Evolutionary conservation across 2,797 vertebrate genomes (phyloP).

Genomic region (Moxostoma hubbsi): DNA sequence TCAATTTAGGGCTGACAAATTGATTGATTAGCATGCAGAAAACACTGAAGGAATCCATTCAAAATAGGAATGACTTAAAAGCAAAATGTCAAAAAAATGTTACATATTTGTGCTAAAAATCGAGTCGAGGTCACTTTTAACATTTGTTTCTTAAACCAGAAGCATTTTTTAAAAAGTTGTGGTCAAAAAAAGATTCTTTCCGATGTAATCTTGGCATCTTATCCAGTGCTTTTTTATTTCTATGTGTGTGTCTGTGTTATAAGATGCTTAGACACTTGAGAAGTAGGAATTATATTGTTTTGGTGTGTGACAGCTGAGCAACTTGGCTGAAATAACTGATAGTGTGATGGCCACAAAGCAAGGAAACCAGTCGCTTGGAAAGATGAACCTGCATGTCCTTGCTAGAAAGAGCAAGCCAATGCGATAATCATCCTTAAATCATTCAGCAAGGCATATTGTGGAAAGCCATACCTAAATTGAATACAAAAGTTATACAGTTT

Average conservation of each 20-base stretch:
- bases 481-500: not conserved
- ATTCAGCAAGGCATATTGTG: not conserved
- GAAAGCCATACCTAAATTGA: constrained; percentile 4
- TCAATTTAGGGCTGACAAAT: no score
- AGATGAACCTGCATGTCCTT: constrained; percentile 11
- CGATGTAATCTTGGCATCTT: no score
- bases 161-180: not conserved
- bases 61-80: no score
- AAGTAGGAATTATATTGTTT: constrained; percentile 3
- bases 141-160: no score
- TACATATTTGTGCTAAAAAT: not conserved
- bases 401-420: not conserved
- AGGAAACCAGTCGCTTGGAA: constrained; percentile 32
- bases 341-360: not conserved
- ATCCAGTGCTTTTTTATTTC: not conserved
- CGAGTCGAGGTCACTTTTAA: not conserved
- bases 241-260: constrained; percentile 21
- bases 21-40: no score
- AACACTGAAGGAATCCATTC: no score
- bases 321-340: constrained; percentile 38
- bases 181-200: not conserved
- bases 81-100: no score
- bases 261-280: constrained; percentile 13
- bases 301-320: constrained; percentile 1
- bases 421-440: not conserved